Evolutionary conservation across 2,888 invertebrate genomes (phyloP).

Genomic region (Drosophila kanekoi): DNA sequence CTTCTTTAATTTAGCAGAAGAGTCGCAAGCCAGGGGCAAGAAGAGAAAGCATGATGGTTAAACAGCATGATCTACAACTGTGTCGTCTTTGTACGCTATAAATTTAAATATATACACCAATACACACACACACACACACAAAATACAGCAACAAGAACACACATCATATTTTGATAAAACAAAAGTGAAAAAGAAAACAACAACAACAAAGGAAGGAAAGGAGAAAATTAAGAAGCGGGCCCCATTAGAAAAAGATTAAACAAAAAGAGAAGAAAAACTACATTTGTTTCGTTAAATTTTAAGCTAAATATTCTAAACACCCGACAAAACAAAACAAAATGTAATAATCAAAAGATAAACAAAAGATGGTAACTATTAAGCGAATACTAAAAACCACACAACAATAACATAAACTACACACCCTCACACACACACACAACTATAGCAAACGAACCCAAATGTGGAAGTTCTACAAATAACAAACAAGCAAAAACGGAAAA

Average conservation of each 20-base stretch:
- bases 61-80: constrained; percentile 57
- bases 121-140: constrained; percentile 43
- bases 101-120: constrained; percentile 60
- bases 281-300: constrained; percentile 72
- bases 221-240: constrained; percentile 24
- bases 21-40: constrained; percentile 88
- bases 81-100: constrained; percentile 77
- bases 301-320: constrained; percentile 58
- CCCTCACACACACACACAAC: constrained; percentile 29
- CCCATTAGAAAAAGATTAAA: constrained; percentile 55
- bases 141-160: constrained; percentile 61
- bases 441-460: constrained; percentile 42
- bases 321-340: constrained; percentile 40
- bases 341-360: constrained; percentile 74
- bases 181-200: constrained; percentile 37
- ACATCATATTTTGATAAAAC: constrained; percentile 80
- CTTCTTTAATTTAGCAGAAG: constrained; percentile 77
- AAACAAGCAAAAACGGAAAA: constrained; percentile 5
- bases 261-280: constrained; percentile 17
- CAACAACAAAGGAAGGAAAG: constrained; percentile 1
- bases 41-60: constrained; percentile 90
- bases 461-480: constrained; percentile 14
- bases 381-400: constrained; percentile 34
- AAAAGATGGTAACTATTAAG: constrained; percentile 63
- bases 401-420: constrained; percentile 23